Conservation (phyloP, 2,888 invertebrate genomes). For the Habroteleia sp. region DNA sequence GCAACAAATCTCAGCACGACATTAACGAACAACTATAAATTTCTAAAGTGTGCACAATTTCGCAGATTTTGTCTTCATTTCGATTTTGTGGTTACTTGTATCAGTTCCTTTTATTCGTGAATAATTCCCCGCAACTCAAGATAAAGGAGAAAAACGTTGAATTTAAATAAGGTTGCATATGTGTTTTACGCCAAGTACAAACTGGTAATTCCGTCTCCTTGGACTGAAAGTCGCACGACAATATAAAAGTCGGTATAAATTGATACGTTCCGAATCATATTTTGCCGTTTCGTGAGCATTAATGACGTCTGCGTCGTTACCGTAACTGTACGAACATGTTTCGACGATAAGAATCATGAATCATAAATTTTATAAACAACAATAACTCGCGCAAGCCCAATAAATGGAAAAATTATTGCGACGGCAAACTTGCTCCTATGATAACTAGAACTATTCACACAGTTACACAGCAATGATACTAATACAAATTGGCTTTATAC, state of each 20-base stretch:
- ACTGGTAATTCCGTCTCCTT: conserved; percentile 15
- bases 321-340: conserved; percentile 3
- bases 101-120: background rate
- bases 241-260: conserved; percentile 24
- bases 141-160: conserved; percentile 9
- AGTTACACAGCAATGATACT: no score
- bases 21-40: conserved; percentile 18
- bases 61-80: background rate
- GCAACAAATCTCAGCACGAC: conserved; percentile 11
- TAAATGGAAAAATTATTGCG: conserved; percentile 19
- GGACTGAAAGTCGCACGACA: background rate
- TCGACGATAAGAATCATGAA: conserved; percentile 17
- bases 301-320: conserved; percentile 12
- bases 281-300: conserved; percentile 8
- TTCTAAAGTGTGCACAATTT: conserved; percentile 10
- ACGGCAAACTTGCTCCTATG: no score
- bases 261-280: conserved; percentile 22
- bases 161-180: conserved; percentile 8
- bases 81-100: no score
- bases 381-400: conserved; percentile 31
- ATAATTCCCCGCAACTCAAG: conserved; percentile 6
- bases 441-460: no score
- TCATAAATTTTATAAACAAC: conserved; percentile 19
- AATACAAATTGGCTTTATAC: no score
- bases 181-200: conserved; percentile 1